Base-by-base conservation (phyloP, 92 coral and sea anemone species). In the Paramuricea clavata region DNA sequence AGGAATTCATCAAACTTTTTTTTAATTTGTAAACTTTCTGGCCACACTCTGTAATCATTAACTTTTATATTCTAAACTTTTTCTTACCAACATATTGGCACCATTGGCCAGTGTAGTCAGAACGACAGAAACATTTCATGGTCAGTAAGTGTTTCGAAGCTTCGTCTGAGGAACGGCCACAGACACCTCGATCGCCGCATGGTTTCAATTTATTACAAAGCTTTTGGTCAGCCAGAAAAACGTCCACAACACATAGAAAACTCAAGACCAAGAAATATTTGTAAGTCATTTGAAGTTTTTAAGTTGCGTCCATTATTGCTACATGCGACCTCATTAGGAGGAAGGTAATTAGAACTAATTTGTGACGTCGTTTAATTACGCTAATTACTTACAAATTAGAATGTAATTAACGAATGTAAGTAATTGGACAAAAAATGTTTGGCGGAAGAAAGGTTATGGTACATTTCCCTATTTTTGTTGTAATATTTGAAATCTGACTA, bases 31-130 rank as follows among this genome's bases (percentile, higher is more conserved):
- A n/a, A n/a, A n/a, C n/a, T n/a, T n/a, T n/a, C n/a, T n/a, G n/a
- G n/a, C n/a, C n/a, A n/a, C 26, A 23, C 33, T 12, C 12, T 33
- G 12, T 8, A 64, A 26, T 12, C 10, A 33, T 25, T 64, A 17
- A 64, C 4, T 25, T n/a, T 2, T n/a, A 28, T 49, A 9, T 54
- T 0, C 31, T 0, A 0, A 10, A 22, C 17, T 12, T 41, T 72
- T 17, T 1, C 60, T 3, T 52, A 76, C 82, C 82, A 17, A 76
- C 43, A 54, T 43, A 76, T n/a, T 76, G 82, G 39, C 82, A 76
- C 67, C 64, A 76, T 10, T 27, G 65, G 0, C 82, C 82, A 6
- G 82, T 49, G 82, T 49, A 76, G 27, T 52, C 27, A 27, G 6
- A 17, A n/a, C n/a, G 67, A 32, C 82, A 76, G 35, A 12, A 3